A percentile compares a stretch with the other conserved stretches of the same genome.
These are phyloP conservation scores for Subacronicta megacephala DNA, from an alignment of 2,888 invertebrate genomes.

Conservation along the genomic window DNA sequence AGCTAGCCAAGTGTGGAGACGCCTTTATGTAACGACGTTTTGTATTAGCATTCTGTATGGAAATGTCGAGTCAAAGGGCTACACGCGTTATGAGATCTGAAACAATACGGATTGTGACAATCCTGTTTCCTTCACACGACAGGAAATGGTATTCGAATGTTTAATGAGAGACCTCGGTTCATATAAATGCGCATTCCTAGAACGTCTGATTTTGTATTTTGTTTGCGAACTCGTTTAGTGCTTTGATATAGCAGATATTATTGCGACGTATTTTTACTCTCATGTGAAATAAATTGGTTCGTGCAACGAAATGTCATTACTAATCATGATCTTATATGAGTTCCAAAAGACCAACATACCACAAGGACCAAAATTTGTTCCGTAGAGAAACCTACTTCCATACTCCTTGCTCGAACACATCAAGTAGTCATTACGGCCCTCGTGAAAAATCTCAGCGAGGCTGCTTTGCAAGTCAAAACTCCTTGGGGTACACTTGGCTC, in stretches of 20 bases:
- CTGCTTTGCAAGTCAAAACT: constrained; percentile 89
- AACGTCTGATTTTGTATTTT: constrained; percentile 43
- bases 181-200: constrained; percentile 66
- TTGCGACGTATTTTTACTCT: constrained; percentile 18
- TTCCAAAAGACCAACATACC: constrained; percentile 19
- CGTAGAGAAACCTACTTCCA: constrained; percentile 57
- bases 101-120: constrained; percentile 88
- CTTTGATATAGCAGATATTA: constrained; percentile 29
- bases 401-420: constrained; percentile 69
- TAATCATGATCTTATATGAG: not conserved
- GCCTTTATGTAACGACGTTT: constrained; percentile 81
- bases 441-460: constrained; percentile 82
- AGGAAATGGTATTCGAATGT: constrained; percentile 86
- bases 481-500: constrained; percentile 66
- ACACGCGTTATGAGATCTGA: constrained; percentile 87
- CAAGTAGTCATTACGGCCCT: constrained; percentile 88
- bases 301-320: constrained; percentile 1
- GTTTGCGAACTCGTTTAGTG: constrained; percentile 33
- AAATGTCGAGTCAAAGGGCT: constrained; percentile 85
- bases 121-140: constrained; percentile 84
- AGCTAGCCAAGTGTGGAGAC: constrained; percentile 86
- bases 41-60: constrained; percentile 78
- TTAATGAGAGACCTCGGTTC: constrained; percentile 82
- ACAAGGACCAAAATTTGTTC: constrained; percentile 22
- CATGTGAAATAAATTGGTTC: constrained; percentile 9